A percentile compares a stretch with the other conserved stretches of the same genome.
Evolutionary conservation across 2,888 invertebrate genomes (phyloP).

Genomic region (Protonemura montana): DNA sequence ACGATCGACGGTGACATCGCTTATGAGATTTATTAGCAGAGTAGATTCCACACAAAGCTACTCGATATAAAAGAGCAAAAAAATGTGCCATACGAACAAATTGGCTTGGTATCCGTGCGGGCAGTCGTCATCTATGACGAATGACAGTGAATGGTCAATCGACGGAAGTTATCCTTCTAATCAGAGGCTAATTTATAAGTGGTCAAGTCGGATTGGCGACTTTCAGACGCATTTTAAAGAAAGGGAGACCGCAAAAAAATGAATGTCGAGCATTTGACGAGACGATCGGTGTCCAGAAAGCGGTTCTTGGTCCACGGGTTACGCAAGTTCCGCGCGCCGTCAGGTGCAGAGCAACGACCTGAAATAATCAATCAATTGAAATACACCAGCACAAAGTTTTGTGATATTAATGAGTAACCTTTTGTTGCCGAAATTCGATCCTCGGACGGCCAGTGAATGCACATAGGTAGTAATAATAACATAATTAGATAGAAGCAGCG

Average conservation of each 20-base stretch:
- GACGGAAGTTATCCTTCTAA: conserved; percentile 39
- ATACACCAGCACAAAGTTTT: conserved; percentile 27
- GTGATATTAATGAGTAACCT: conserved; percentile 37
- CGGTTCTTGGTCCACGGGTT: background rate
- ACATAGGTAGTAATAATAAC: background rate
- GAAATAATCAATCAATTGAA: conserved; percentile 38
- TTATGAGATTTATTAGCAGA: conserved; percentile 8
- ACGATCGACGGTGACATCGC: background rate
- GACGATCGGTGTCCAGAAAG: background rate
- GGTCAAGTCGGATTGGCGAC: conserved; percentile 30
- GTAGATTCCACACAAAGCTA: conserved; percentile 13
- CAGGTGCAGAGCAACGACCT: conserved; percentile 24
- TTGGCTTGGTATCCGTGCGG: conserved; percentile 9
- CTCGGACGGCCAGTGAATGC: background rate
- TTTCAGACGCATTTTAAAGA: background rate
- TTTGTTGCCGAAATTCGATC: conserved; percentile 34
- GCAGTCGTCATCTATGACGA: conserved; percentile 23
- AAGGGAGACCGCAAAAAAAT: background rate
- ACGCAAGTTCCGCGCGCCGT: background rate
- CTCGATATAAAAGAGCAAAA: background rate
- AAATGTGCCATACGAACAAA: conserved; percentile 10
- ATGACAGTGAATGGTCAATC: background rate
- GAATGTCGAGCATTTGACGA: background rate
- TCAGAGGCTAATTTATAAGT: conserved; percentile 35
- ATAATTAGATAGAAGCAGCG: conserved; percentile 16